Evolutionary conservation across 1,140 invertebrate genomes (phyloP), one percentile per base, ranked within the genome.

Genomic region (Drosophila pseudoobscura): DNA sequence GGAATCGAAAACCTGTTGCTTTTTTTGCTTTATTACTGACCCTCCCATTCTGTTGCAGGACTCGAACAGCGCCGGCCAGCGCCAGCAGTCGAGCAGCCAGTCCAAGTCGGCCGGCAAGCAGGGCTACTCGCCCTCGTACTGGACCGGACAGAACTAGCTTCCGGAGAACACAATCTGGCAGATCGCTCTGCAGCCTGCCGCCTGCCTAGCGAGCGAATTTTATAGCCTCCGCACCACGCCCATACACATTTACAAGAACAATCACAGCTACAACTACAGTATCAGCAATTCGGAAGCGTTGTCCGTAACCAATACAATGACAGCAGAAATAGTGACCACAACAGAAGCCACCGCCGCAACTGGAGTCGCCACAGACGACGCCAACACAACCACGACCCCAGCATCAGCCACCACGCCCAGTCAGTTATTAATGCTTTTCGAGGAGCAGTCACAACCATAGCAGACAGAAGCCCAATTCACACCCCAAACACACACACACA

Each of bases 21-120:
- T 70, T 24, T 2, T 22, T 13, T 26, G 8, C 15, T 15, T 31
- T n/a, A 66, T 35, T 74, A 11, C 49, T 22, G 11, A 15, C 11
- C 13, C 1, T 20, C 7, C 20, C 3, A 73, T 15, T 63, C 35
- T 31, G 49, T 90, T 82, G 5, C 93, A 95, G 93, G 95, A 96
- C 80, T 94, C 94, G 45, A 95, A 93, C 80, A 94, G 93, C 84
- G 93, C 93, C 59, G 94, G 94, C 24, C 95, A 95, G 79, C 93
- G 95, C 77, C 93, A 94, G 55, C 95, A 94, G 73, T 92, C 94
- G 52, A 94, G 93, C 78, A 94, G 94, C 78, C 94, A 95, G 88
- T 94, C 94, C 50, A 95, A 96, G 90, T 92, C 94, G 64, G 94
- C 94, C 70, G 92, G 94, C 22, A 96, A 96, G 84, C 94, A 94